Conservation (phyloP, 2,797 vertebrate species). For the Emys orbicularis region DNA sequence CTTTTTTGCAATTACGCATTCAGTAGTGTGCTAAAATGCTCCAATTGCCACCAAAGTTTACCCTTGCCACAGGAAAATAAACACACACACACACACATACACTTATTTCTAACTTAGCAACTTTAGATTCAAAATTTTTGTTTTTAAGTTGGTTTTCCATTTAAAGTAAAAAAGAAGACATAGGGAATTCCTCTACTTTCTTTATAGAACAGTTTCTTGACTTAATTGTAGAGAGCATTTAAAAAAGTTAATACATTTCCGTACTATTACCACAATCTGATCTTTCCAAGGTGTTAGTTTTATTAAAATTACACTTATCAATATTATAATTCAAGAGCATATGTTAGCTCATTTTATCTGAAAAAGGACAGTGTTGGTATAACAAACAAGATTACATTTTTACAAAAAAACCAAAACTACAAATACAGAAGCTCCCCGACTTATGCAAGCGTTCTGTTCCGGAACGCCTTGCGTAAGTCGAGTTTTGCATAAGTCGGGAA, state of each 20-base stretch:
- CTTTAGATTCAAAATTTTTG: background rate
- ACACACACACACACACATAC: background rate
- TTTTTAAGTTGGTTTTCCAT: background rate
- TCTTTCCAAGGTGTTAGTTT: background rate
- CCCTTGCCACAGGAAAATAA: background rate
- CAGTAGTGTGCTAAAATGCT: background rate
- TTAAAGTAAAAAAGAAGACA: background rate
- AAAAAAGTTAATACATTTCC: accelerated
- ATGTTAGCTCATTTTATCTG: background rate
- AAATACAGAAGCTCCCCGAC: background rate
- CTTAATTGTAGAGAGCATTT: background rate
- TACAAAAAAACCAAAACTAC: accelerated
- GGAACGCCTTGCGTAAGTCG: too few relatives aligned
- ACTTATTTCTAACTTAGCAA: background rate
- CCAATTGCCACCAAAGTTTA: background rate
- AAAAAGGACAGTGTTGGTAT: background rate
- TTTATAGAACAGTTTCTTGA: background rate
- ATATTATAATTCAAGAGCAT: background rate
- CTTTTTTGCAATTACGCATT: background rate
- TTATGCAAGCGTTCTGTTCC: too few relatives aligned
- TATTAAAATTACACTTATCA: background rate
- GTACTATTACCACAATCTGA: background rate
- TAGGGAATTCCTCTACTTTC: background rate
- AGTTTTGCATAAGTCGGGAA: too few relatives aligned
- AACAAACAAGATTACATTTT: accelerated